These are phyloP conservation scores for Lutraria lutraria DNA, from an alignment of 2,888 invertebrate genomes.

Conservation along the genomic window DNA sequence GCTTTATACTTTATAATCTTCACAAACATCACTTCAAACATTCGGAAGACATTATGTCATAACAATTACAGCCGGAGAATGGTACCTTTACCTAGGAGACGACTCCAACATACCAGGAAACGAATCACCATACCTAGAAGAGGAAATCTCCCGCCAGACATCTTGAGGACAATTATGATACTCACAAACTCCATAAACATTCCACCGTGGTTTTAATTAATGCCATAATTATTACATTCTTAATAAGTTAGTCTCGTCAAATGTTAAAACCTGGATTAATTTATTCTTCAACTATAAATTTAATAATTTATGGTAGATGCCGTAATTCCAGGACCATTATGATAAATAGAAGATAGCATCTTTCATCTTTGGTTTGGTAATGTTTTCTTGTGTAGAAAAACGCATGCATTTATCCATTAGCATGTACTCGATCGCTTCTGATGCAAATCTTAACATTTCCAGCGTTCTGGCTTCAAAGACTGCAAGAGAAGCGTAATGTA, in stretches of 20 bases:
- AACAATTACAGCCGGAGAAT: no score
- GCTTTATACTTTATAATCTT: no score
- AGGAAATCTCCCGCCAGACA: background rate
- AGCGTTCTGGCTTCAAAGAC: conserved; percentile 53
- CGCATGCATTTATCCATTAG: conserved; percentile 44
- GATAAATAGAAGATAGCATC: conserved; percentile 25
- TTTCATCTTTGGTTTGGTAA: conserved; percentile 19
- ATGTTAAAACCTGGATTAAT: conserved; percentile 24
- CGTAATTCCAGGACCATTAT: conserved; percentile 16
- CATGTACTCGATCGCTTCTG: conserved; percentile 19
- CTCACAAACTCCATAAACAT: background rate
- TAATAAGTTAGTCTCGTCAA: conserved; percentile 13
- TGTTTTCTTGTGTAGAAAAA: conserved; percentile 25
- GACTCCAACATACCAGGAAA: no score
- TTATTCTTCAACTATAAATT: conserved; percentile 35
- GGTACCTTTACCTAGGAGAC: no score
- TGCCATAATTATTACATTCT: background rate
- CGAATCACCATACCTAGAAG: no score
- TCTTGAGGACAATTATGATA: background rate
- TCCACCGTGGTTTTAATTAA: conserved; percentile 1
- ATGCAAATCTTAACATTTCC: conserved; percentile 46
- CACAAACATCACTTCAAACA: no score
- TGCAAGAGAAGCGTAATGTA: conserved; percentile 54
- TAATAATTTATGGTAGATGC: conserved; percentile 32
- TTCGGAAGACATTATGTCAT: no score